A percentile compares a stretch with the other conserved stretches of the same genome.
Evolutionary conservation across 2,888 invertebrate genomes (phyloP).

Genomic region (Drosophila macrothrix): DNA sequence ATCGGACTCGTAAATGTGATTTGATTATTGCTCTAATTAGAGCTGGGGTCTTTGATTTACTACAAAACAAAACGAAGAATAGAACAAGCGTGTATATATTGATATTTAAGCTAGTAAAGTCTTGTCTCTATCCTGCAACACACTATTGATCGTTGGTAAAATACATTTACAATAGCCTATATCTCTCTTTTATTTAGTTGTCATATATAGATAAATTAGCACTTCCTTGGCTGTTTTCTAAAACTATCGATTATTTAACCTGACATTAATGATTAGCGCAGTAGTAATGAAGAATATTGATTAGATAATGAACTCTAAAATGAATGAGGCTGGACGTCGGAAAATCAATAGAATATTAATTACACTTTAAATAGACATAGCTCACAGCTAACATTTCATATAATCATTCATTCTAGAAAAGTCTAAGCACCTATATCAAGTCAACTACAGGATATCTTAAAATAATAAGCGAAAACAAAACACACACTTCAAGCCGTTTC

Average conservation of each 20-base stretch:
- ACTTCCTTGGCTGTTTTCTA: background rate
- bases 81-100: background rate
- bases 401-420: background rate
- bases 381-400: background rate
- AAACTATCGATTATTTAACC: background rate
- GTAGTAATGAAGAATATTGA: background rate
- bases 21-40: constrained; percentile 9
- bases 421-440: background rate
- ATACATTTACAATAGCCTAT: background rate
- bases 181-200: background rate
- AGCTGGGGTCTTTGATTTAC: background rate
- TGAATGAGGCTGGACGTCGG: background rate
- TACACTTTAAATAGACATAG: background rate
- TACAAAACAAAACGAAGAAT: background rate
- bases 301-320: background rate
- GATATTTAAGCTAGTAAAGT: background rate
- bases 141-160: background rate
- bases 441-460: constrained; percentile 21
- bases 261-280: background rate
- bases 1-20: constrained; percentile 2
- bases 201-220: background rate
- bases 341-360: background rate
- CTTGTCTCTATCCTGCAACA: background rate
- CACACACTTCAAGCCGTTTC: background rate
- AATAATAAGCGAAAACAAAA: background rate